Percentiles rank a stretch among this genome's conserved stretches.
Evolutionary conservation across 2,888 invertebrate species (phyloP).

Genomic region (Megaustenia siamemsis): DNA sequence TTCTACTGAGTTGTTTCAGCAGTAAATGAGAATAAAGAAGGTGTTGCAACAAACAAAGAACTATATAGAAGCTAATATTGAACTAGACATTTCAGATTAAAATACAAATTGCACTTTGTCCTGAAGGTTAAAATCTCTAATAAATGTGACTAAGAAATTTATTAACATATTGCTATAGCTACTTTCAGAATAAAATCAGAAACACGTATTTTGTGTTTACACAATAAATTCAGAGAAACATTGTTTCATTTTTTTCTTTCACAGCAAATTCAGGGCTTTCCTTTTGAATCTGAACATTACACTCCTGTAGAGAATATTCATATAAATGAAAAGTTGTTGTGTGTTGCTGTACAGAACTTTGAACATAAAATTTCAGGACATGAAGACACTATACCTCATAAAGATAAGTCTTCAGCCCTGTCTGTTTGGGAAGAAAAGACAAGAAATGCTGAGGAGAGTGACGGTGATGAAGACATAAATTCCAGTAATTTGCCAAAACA

Average conservation of each 20-base stretch:
- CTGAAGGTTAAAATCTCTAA: too few species aligned
- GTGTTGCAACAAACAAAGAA: too few species aligned
- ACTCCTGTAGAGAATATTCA: not conserved
- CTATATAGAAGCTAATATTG: too few species aligned
- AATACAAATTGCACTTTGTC: too few species aligned
- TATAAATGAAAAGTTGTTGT: slow-evolving; percentile 5
- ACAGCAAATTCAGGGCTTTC: slow-evolving; percentile 46
- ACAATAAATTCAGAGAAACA: not conserved
- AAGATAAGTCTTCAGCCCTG: not conserved
- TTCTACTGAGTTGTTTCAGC: too few species aligned
- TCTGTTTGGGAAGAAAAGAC: not conserved
- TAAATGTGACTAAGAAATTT: not conserved
- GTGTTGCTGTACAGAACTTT: slow-evolving; percentile 18
- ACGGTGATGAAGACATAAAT: not conserved
- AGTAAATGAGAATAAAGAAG: too few species aligned
- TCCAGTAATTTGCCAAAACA: not conserved
- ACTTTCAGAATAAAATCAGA: slow-evolving; percentile 32
- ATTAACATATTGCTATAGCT: not conserved
- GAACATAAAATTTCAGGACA: not conserved
- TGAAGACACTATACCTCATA: not conserved
- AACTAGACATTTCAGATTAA: too few species aligned
- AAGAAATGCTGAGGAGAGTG: not conserved
- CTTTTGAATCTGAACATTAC: slow-evolving; percentile 33
- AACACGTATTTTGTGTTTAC: not conserved
- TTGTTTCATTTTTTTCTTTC: not conserved